phyloP scores from a whole-genome alignment of 2,113 vertebrate species.

The Paradoxurus hermaphroditus region DNA sequence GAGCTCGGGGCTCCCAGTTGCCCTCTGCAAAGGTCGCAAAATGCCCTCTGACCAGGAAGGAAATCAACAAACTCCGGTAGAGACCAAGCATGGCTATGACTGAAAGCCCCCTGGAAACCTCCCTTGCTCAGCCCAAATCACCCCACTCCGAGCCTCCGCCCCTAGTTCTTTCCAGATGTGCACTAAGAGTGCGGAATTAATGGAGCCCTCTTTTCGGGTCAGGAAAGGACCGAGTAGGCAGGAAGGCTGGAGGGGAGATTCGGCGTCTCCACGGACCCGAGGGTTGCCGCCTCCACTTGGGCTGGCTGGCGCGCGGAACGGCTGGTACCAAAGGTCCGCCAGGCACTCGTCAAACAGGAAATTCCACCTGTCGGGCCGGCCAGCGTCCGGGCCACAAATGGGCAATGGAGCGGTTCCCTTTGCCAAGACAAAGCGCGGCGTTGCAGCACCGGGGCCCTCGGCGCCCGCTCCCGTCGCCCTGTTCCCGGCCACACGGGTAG shows the following conservation, averaged over 20 bases:
- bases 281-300: background rate
- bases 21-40: background rate
- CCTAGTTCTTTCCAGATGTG: background rate
- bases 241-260: background rate
- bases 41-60: background rate
- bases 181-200: background rate
- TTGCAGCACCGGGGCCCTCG: background rate
- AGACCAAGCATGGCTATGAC: background rate
- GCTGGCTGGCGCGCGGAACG: background rate
- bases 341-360: conserved; percentile 66
- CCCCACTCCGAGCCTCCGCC: background rate
- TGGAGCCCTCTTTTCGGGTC: background rate
- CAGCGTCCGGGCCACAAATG: background rate
- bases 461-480: background rate
- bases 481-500: background rate
- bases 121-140: background rate
- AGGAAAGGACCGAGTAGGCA: too few relatives aligned
- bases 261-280: background rate
- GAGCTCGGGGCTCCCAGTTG: background rate
- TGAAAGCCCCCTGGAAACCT: background rate
- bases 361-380: conserved; percentile 67
- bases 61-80: background rate
- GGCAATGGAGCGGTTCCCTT: background rate
- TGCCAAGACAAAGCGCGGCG: background rate
- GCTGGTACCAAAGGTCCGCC: conserved; percentile 44